Evolutionary conservation across 2,888 invertebrate species (phyloP).

Genomic region (Sipha maydis): DNA sequence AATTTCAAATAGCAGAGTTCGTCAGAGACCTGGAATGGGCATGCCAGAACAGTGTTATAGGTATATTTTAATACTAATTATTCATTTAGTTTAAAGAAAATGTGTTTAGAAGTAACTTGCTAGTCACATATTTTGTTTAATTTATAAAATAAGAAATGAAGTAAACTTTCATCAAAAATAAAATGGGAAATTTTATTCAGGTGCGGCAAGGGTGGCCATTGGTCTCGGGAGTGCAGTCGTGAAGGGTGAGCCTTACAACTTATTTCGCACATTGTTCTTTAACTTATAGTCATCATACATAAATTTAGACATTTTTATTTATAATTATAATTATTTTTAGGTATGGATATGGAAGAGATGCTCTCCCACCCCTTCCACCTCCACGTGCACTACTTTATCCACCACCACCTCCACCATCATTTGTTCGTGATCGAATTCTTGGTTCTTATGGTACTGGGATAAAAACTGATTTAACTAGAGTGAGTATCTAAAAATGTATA

Average conservation of each 20-base stretch:
- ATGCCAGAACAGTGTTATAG: constrained; percentile 94
- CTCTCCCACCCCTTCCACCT: constrained; percentile 75
- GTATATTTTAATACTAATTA: constrained; percentile 63
- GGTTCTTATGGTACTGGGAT: constrained; percentile 71
- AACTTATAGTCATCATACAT: background rate
- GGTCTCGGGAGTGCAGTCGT: constrained; percentile 95
- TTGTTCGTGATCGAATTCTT: constrained; percentile 91
- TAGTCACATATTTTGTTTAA: constrained; percentile 55
- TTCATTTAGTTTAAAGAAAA: constrained; percentile 49
- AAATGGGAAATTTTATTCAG: constrained; percentile 67
- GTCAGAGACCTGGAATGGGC: constrained; percentile 96
- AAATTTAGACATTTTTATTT: constrained; percentile 27
- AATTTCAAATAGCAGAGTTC: constrained; percentile 90
- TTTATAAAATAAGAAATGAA: constrained; percentile 48
- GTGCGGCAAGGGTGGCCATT: constrained; percentile 93
- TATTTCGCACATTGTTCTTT: constrained; percentile 60
- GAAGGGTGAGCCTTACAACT: constrained; percentile 68
- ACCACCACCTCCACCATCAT: constrained; percentile 87
- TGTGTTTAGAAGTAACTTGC: constrained; percentile 59
- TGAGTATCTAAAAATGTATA: background rate
- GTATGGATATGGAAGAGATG: constrained; percentile 68
- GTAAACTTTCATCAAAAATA: constrained; percentile 47
- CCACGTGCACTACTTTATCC: constrained; percentile 85
- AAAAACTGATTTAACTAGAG: constrained; percentile 56
- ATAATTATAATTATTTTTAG: constrained; percentile 38